These are phyloP conservation scores for Acromyrmex charruanus DNA, from an alignment of 1,140 invertebrate genomes.

Conservation along the genomic window DNA sequence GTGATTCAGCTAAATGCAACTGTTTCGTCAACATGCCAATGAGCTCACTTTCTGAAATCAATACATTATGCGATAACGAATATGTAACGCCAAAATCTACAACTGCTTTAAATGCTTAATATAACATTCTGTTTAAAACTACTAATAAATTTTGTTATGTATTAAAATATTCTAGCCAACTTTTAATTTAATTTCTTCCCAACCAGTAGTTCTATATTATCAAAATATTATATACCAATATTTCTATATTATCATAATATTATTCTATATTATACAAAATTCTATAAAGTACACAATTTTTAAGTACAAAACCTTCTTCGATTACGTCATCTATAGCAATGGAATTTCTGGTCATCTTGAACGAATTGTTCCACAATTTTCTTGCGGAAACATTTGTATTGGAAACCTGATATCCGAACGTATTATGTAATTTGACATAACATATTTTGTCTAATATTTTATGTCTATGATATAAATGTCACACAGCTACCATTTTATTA, in stretches of 20 bases:
- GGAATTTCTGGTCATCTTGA: conserved; percentile 16
- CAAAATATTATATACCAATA: neutral
- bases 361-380: conserved; percentile 64
- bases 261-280: neutral
- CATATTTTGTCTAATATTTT: neutral
- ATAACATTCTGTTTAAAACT: neutral
- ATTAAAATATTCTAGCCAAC: conserved; percentile 23
- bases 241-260: no score
- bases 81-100: neutral
- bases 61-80: conserved; percentile 7
- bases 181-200: neutral
- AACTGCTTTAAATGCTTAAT: neutral
- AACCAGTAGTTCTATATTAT: neutral
- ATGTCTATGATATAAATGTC: neutral
- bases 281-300: neutral
- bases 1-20: conserved; percentile 75
- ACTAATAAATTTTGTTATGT: neutral
- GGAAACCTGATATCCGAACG: conserved; percentile 36
- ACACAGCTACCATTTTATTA: conserved; percentile 44
- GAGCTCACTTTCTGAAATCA: conserved; percentile 74
- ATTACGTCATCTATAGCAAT: conserved; percentile 55
- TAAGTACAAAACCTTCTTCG: conserved; percentile 65
- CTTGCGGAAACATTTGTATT: conserved; percentile 41
- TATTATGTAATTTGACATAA: neutral
- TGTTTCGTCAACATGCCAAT: conserved; percentile 77